These are phyloP conservation scores for Scolopax mira DNA, from an alignment of 2,113 vertebrate genomes.

Conservation along the genomic window DNA sequence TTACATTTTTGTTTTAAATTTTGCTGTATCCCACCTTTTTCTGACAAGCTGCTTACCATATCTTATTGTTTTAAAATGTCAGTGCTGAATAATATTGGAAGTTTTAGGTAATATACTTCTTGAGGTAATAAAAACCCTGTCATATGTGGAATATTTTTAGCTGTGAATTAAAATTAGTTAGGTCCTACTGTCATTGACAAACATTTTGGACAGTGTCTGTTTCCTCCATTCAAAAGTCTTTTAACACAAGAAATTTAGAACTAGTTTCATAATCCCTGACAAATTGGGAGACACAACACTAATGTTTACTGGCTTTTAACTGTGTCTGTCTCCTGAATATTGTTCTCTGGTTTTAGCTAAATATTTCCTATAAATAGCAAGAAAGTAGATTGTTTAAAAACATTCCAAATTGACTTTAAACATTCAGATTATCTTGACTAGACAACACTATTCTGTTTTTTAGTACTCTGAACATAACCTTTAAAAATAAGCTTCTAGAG, in stretches of 20 bases:
- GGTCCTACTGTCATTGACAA: not conserved
- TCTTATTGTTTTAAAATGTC: not conserved
- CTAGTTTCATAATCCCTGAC: not conserved
- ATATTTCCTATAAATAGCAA: not conserved
- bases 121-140: not conserved
- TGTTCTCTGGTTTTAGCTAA: not conserved
- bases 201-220: not conserved
- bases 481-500: not conserved
- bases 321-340: not conserved
- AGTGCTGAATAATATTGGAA: not conserved
- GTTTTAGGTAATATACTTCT: not conserved
- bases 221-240: not conserved
- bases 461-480: not conserved
- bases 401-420: not conserved
- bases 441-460: not conserved
- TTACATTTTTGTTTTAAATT: not conserved
- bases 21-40: not conserved
- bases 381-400: not conserved
- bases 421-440: not conserved
- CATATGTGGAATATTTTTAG: not conserved
- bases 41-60: not conserved
- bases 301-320: not conserved
- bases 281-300: not conserved
- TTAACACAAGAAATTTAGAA: not conserved
- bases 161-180: not conserved